phyloP scores from a whole-genome alignment of 2,113 vertebrate species.

The Psephotus haematonotus region DNA sequence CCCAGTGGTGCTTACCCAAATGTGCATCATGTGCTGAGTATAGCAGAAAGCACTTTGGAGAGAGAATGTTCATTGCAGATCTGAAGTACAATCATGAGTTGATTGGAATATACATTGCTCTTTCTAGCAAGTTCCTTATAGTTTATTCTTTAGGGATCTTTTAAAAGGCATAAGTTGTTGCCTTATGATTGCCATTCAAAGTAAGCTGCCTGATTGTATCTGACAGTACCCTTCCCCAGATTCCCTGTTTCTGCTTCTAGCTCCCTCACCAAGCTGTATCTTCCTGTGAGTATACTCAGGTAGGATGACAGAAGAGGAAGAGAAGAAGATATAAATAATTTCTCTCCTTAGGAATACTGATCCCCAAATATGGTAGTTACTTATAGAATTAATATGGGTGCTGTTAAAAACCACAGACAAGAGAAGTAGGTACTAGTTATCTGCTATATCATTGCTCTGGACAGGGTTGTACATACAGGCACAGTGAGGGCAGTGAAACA shows the following conservation, averaged over 20 bases:
- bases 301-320: background rate
- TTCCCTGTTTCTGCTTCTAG: background rate
- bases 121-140: background rate
- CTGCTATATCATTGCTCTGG: background rate
- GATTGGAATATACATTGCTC: background rate
- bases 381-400: background rate
- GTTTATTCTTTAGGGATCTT: background rate
- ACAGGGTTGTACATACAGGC: background rate
- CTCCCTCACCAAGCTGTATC: background rate
- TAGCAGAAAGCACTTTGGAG: background rate
- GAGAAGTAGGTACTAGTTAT: background rate
- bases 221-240: background rate
- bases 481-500: background rate
- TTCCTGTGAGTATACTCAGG: background rate
- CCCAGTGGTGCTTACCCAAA: background rate
- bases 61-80: background rate
- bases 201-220: background rate
- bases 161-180: background rate
- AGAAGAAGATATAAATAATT: background rate
- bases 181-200: background rate
- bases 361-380: background rate
- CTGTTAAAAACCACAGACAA: background rate
- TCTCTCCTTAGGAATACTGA: background rate
- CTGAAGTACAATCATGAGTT: background rate
- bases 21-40: background rate